phyloP scores from a whole-genome alignment of 2,797 vertebrate species.

The Dromococcyx pavoninus region DNA sequence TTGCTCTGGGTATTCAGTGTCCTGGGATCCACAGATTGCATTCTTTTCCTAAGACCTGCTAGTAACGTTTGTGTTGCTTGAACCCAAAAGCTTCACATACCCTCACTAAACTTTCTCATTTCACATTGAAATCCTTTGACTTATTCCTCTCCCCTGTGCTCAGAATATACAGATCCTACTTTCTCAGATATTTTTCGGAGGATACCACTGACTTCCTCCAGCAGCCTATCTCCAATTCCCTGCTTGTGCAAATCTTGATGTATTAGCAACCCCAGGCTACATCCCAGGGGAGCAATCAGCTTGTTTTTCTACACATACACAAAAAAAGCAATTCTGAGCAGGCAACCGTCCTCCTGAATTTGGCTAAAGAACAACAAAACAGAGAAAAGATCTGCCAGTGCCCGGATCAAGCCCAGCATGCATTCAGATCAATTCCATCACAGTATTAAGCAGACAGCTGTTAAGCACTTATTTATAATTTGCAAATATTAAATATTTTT shows the following conservation, averaged over 20 bases:
- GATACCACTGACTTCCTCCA: background rate
- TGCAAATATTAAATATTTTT: background rate
- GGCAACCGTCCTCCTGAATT: background rate
- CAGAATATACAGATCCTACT: background rate
- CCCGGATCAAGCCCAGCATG: background rate
- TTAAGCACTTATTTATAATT: background rate
- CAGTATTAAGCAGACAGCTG: background rate
- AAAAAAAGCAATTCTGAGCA: background rate
- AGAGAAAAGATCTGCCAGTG: background rate
- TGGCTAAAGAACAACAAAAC: background rate
- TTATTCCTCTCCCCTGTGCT: background rate
- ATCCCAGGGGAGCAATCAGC: background rate
- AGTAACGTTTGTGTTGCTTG: rapidly evolving
- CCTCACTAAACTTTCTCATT: background rate
- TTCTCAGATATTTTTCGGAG: background rate
- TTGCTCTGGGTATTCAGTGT: background rate
- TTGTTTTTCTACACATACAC: background rate
- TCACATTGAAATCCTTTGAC: background rate
- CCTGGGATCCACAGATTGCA: background rate
- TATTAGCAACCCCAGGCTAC: background rate
- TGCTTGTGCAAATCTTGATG: background rate
- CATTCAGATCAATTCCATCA: background rate
- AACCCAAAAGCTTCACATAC: background rate
- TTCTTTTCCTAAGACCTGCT: background rate
- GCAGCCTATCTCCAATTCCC: background rate